Evolutionary conservation across 2,888 invertebrate species (phyloP).

Genomic region (Branchellion lobata): DNA sequence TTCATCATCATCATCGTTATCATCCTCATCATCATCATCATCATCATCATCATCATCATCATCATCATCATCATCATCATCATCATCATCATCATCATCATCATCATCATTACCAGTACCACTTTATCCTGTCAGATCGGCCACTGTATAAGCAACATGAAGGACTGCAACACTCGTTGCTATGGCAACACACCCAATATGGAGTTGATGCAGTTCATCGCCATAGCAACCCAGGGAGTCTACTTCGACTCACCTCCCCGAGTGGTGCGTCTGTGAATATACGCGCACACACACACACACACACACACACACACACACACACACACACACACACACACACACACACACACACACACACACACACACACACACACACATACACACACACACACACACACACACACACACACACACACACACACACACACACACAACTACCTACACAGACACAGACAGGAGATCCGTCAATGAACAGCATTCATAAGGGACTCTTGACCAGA

Average conservation of each 20-base stretch:
- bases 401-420: no score
- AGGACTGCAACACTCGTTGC: slow-evolving; percentile 31
- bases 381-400: background rate
- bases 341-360: background rate
- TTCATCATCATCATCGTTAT: slow-evolving; percentile 38
- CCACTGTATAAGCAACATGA: background rate
- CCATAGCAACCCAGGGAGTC: slow-evolving; percentile 74
- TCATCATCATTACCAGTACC: no score
- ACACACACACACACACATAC: slow-evolving; percentile 26
- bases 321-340: slow-evolving; percentile 25
- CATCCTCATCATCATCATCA: slow-evolving; percentile 26
- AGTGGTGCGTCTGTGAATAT: slow-evolving; percentile 27
- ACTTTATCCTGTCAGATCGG: background rate
- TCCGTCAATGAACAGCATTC: slow-evolving; percentile 36
- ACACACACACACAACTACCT: background rate
- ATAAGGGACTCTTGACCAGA: slow-evolving; percentile 42
- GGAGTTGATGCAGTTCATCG: slow-evolving; percentile 75
- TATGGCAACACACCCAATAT: slow-evolving; percentile 67
- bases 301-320: slow-evolving; percentile 26
- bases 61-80: no score
- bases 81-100: no score
- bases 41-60: no score
- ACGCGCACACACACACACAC: background rate
- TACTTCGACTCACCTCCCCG: slow-evolving; percentile 65
- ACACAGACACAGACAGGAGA: slow-evolving; percentile 49